Base-by-base conservation (phyloP, 2,797 vertebrate species). In the Labeo calbasu region DNA sequence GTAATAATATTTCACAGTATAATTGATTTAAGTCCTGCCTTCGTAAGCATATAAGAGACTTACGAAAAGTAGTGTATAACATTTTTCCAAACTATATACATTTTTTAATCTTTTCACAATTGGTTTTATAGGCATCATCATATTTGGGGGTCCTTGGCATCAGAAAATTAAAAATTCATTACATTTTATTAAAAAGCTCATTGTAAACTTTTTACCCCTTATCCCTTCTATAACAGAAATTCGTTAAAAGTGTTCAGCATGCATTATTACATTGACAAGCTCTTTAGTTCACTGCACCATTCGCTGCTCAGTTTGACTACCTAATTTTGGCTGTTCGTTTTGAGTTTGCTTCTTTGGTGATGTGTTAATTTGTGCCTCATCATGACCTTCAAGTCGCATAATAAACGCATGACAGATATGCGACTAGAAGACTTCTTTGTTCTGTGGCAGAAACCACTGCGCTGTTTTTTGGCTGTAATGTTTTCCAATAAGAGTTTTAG, bases 381-480 rank as follows among this genome's bases (percentile, higher is more conserved):
- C n/a, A 40, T 50, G 40, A 77, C 50, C 43, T 69, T 77, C 66
- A 80, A 69, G 43, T 65, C 17, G n/a, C 55, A 61, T 40, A 17
- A 76, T 61, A 55, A 68, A 71, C 21, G 17, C 15, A 71, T 68
- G 50, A 77, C 71, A 57, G 77, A 51, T 19, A 69, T 79, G 46
- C 9, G n/a, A 65, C 36, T 59, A 46, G 32, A 87, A 78, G 66
- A 66, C 40, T 19, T 83, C 36, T 36, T 59, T 70, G 23, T 66
- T 75, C 32, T 70, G 5, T 84, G 70, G 36, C 55, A 48, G 68
- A 63, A 63, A 71, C 43, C 78, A 73, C 23, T 59, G 72, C 46
- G 28, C 77, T 57, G 69, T 77, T 69, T 77, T 80, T 71, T 71
- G 73, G 59, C 65, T 76, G 51, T 73, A 75, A 85, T 71, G 73